These are phyloP conservation scores for Drosophila mercatorum DNA, from an alignment of 2,888 invertebrate genomes.

Conservation along the genomic window DNA sequence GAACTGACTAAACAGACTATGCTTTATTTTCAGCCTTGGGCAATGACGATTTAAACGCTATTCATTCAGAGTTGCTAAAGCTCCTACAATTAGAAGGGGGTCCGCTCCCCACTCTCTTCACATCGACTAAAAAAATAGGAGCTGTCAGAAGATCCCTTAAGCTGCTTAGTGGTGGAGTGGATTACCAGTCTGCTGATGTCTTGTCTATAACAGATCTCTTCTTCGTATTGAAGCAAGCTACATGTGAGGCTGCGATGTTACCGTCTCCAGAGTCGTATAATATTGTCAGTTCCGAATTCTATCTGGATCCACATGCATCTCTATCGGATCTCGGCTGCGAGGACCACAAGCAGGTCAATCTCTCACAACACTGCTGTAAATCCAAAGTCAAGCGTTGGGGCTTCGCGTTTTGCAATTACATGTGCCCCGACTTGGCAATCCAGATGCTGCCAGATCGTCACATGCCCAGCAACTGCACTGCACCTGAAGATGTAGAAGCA, in stretches of 20 bases:
- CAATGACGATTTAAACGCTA: constrained; percentile 14
- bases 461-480: constrained; percentile 11
- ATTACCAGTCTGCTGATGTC: constrained; percentile 13
- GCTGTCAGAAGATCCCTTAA: constrained; percentile 15
- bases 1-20: not conserved
- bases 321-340: constrained; percentile 23
- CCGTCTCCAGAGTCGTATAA: constrained; percentile 13
- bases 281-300: constrained; percentile 3
- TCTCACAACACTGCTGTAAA: constrained; percentile 27
- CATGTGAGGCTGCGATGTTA: constrained; percentile 13
- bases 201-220: constrained; percentile 46
- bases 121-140: constrained; percentile 18
- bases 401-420: constrained; percentile 33
- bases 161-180: constrained; percentile 16
- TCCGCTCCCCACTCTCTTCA: constrained; percentile 27
- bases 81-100: not conserved
- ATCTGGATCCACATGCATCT: constrained; percentile 13
- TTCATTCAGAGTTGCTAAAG: constrained; percentile 20
- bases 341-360: constrained; percentile 18
- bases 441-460: constrained; percentile 27
- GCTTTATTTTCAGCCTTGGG: constrained; percentile 20
- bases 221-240: constrained; percentile 27
- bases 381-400: constrained; percentile 43
- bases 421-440: constrained; percentile 42
- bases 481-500: not conserved